These are phyloP conservation scores for Zaprionus taronus DNA, from an alignment of 1,140 invertebrate species.

Conservation along the genomic window DNA sequence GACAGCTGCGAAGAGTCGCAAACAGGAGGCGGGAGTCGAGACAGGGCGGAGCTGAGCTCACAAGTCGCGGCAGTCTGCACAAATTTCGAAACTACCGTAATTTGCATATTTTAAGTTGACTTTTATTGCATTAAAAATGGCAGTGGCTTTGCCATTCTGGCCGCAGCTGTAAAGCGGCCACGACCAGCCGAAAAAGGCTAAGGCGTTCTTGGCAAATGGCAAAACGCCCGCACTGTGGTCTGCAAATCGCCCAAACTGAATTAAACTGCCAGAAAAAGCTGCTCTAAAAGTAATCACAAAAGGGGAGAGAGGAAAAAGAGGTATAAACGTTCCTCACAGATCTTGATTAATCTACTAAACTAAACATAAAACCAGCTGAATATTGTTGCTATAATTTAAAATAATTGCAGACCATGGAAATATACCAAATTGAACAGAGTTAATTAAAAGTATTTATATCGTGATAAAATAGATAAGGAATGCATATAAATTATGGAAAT, in stretches of 20 bases:
- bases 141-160: slow-evolving; percentile 71
- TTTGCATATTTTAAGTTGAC: slow-evolving; percentile 83
- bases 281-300: background rate
- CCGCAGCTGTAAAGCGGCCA: slow-evolving; percentile 59
- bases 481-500: background rate
- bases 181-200: slow-evolving; percentile 28
- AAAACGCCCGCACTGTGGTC: slow-evolving; percentile 12
- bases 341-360: background rate
- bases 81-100: slow-evolving; percentile 81
- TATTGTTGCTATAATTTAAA: background rate
- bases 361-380: background rate
- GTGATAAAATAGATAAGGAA: background rate
- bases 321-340: background rate
- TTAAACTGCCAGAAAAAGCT: background rate
- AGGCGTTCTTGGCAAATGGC: slow-evolving; percentile 29
- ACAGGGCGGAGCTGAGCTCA: slow-evolving; percentile 16
- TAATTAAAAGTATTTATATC: background rate
- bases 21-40: background rate
- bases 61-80: slow-evolving; percentile 64
- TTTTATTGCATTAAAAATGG: slow-evolving; percentile 83
- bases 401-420: background rate
- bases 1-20: slow-evolving; percentile 19
- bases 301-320: background rate
- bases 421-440: background rate
- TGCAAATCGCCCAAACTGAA: background rate